Evolutionary conservation across 2,797 vertebrate species (phyloP).

Genomic region (Hemibagrus guttatus): DNA sequence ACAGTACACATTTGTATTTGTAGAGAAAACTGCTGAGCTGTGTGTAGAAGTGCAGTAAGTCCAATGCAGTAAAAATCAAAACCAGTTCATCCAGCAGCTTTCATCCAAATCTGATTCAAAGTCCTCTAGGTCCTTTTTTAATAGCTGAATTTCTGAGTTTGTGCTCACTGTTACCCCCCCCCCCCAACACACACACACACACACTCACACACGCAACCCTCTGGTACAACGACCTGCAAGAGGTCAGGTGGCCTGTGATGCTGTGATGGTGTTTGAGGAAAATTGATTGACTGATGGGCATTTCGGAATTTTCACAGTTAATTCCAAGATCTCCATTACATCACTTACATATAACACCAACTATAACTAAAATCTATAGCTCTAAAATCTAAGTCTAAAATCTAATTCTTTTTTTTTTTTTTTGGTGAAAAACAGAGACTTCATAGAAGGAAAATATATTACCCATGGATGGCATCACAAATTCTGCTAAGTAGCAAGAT

Average conservation of each 20-base stretch:
- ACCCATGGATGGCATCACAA: not conserved
- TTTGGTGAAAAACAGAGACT: not conserved
- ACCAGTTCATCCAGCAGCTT: not conserved
- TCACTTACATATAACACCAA: not conserved
- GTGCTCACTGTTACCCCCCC: not conserved
- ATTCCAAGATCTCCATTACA: not conserved
- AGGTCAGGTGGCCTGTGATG: slow-evolving; percentile 42
- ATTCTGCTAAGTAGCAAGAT: not conserved
- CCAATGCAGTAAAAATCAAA: not conserved
- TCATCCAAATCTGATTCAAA: not conserved
- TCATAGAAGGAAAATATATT: not conserved
- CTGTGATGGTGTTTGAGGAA: slow-evolving; percentile 39
- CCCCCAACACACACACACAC: not conserved
- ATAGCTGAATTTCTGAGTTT: slow-evolving; percentile 2
- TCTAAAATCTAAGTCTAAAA: too few relatives aligned
- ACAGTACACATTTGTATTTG: not conserved
- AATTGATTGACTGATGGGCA: not conserved
- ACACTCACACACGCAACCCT: not conserved
- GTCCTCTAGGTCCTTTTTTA: not conserved
- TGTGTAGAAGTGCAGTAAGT: not conserved
- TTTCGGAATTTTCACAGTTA: not conserved
- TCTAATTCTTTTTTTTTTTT: too few relatives aligned
- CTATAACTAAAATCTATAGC: too few relatives aligned
- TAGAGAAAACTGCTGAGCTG: not conserved
- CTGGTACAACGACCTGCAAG: slow-evolving; percentile 24